Percentiles rank a stretch among this genome's conserved stretches.
These are phyloP conservation scores for Drosophila atripex DNA, from an alignment of 2,888 invertebrate species.

Conservation along the genomic window DNA sequence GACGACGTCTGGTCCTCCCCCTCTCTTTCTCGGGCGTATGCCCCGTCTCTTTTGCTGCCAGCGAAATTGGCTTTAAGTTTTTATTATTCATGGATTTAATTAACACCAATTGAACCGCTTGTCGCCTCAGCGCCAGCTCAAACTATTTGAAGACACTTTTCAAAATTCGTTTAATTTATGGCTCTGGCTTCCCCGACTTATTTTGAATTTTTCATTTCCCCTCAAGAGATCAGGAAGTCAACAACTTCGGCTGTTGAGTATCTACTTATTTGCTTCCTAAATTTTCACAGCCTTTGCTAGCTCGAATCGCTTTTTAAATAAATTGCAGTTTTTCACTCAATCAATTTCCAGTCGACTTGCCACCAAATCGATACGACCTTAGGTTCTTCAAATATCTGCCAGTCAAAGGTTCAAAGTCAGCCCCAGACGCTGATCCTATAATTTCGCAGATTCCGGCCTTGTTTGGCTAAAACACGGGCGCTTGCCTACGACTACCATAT, in stretches of 20 bases:
- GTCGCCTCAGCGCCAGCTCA: conserved; percentile 64
- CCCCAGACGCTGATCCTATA: conserved; percentile 28
- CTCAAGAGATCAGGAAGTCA: conserved; percentile 62
- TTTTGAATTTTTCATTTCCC: conserved; percentile 63
- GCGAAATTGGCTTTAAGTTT: conserved; percentile 65
- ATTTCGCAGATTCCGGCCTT: conserved; percentile 40
- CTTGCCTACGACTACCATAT: conserved; percentile 31
- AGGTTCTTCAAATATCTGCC: conserved; percentile 37
- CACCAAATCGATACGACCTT: conserved; percentile 35
- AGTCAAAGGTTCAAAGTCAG: conserved; percentile 43
- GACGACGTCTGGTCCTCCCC: conserved; percentile 32
- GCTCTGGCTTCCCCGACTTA: conserved; percentile 31
- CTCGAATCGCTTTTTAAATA: background rate
- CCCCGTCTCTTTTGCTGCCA: conserved; percentile 33
- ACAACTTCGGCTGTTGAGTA: background rate
- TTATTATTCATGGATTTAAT: conserved; percentile 83
- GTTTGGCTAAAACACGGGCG: conserved; percentile 37
- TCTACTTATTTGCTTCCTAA: background rate
- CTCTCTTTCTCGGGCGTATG: conserved; percentile 10
- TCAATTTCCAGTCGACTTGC: conserved; percentile 31
- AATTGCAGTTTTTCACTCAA: conserved; percentile 22
- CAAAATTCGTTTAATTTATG: conserved; percentile 68
- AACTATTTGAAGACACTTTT: conserved; percentile 68
- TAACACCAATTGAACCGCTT: conserved; percentile 85
- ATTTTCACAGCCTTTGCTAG: background rate